Conservation (phyloP, 1,140 invertebrate genomes). For the Cyrtorhinus lividipennis region DNA sequence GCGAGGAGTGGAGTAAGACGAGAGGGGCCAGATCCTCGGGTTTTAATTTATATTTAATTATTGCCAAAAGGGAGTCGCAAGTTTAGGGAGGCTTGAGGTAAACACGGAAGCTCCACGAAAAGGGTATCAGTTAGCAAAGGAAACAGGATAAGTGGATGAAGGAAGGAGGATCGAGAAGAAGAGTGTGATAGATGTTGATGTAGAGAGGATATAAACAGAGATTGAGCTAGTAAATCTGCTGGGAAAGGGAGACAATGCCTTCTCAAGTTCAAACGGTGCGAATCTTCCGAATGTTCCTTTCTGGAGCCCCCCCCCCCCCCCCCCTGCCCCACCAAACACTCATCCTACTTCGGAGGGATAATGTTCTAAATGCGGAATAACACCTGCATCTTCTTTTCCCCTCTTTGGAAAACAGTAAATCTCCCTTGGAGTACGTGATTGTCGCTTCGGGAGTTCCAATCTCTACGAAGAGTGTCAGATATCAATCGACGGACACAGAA, state of each 20-base stretch:
- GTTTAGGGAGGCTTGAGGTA: constrained; percentile 3
- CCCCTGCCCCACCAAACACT: too few species aligned
- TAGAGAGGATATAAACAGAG: constrained; percentile 13
- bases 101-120: neutral
- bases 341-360: neutral
- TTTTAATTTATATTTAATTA: constrained; percentile 17
- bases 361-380: constrained; percentile 7
- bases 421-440: neutral
- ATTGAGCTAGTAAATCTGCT: constrained; percentile 13
- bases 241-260: constrained; percentile 11
- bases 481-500: too few species aligned
- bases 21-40: neutral
- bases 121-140: constrained; percentile 16
- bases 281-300: neutral
- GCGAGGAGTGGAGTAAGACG: too few species aligned
- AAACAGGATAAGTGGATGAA: constrained; percentile 13
- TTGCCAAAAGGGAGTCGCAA: neutral
- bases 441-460: too few species aligned
- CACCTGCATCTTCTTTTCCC: neutral
- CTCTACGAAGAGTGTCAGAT: too few species aligned
- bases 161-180: neutral
- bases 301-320: neutral
- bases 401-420: neutral
- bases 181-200: constrained; percentile 13
- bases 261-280: constrained; percentile 7